A percentile compares a stretch with the other conserved stretches of the same genome.
phyloP scores from a whole-genome alignment of 2,113 vertebrate species.

The Hemichromis elongatus region DNA sequence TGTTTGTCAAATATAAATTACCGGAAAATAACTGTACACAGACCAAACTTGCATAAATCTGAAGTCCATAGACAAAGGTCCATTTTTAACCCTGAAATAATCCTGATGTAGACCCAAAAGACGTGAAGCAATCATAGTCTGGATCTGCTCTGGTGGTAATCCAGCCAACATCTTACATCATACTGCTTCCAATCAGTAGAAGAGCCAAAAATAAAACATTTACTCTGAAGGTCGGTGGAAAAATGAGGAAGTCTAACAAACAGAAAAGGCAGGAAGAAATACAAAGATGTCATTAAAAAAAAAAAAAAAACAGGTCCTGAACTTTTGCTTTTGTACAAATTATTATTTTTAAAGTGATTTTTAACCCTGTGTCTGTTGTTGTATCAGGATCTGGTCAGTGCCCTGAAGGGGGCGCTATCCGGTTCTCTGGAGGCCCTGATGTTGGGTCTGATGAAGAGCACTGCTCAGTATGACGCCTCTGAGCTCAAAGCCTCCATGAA shows the following conservation, averaged over 20 bases:
- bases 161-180: accelerated
- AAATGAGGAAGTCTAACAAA: not conserved
- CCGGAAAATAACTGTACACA: not conserved
- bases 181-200: not conserved
- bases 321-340: accelerated
- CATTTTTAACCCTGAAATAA: too few relatives aligned
- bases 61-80: not conserved
- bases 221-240: not conserved
- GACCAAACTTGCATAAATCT: accelerated
- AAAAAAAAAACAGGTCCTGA: accelerated
- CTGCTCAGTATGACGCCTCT: conserved; percentile 86
- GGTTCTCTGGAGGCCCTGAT: conserved; percentile 87
- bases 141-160: not conserved
- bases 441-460: conserved; percentile 90
- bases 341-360: not conserved
- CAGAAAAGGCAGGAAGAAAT: not conserved
- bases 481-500: conserved; percentile 90
- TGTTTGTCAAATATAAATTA: not conserved
- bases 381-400: conserved; percentile 70
- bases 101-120: not conserved
- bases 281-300: too few relatives aligned
- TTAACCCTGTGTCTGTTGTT: accelerated
- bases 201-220: not conserved
- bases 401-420: conserved; percentile 88
- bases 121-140: accelerated